Evolutionary conservation across 1,140 invertebrate genomes (phyloP).

Genomic region (Bombus waltoni): DNA sequence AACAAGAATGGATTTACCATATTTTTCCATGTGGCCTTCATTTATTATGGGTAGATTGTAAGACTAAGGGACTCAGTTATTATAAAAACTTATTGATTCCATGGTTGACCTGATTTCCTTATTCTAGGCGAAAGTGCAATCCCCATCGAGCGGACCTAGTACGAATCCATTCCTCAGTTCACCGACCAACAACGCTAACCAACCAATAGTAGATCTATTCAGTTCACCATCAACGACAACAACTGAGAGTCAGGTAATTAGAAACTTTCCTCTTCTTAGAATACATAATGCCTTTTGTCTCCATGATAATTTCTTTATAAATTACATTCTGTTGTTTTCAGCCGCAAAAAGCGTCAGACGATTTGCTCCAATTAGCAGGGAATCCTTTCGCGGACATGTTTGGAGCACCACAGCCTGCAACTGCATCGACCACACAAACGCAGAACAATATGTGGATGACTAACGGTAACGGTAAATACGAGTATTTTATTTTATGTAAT

Average conservation of each 20-base stretch:
- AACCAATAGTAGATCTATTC: slow-evolving; percentile 92
- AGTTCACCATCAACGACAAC: slow-evolving; percentile 82
- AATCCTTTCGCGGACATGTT: slow-evolving; percentile 97
- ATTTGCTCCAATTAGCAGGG: slow-evolving; percentile 91
- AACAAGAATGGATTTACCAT: no score
- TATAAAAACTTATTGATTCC: background rate
- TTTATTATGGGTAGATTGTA: no score
- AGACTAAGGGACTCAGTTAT: background rate
- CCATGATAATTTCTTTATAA: background rate
- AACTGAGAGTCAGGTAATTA: slow-evolving; percentile 76
- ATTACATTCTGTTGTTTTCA: slow-evolving; percentile 1
- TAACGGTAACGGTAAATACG: slow-evolving; percentile 86
- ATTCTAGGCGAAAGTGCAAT: slow-evolving; percentile 89
- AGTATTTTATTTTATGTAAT: slow-evolving; percentile 37
- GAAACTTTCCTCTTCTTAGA: background rate
- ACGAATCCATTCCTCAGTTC: slow-evolving; percentile 94
- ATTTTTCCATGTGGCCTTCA: no score
- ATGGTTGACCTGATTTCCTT: slow-evolving; percentile 30
- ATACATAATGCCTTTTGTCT: no score
- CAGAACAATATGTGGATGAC: slow-evolving; percentile 87
- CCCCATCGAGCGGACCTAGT: slow-evolving; percentile 86
- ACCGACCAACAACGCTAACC: slow-evolving; percentile 82
- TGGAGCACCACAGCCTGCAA: slow-evolving; percentile 81
- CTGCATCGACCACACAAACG: slow-evolving; percentile 76
- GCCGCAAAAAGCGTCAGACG: slow-evolving; percentile 91